Evolutionary conservation across 2,888 invertebrate species (phyloP), one percentile per base, ranked within the genome.

Genomic region (Monochamus alternatus): DNA sequence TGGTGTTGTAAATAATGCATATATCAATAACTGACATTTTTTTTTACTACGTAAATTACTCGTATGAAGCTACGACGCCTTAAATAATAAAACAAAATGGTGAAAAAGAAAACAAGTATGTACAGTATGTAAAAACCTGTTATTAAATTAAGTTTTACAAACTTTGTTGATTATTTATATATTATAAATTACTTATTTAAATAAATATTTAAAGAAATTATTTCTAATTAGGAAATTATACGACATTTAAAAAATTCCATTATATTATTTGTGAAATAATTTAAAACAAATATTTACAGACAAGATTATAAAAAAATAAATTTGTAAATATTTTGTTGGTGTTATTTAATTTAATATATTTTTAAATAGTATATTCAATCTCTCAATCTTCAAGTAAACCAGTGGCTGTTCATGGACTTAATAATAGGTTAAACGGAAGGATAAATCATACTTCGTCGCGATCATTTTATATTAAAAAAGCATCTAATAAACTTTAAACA

Each of bases 21-120:
- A 10, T 52, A 14, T 52, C 52, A 14, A 52, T 14, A 52, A 14
- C 52, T 14, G 52, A 52, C 38, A 38, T 1, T 7, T 7, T 38
- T 38, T 38, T 38, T 38, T 38, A 38, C 38, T 38, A 38, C 7
- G 38, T 38, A 38, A 38, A 38, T 38, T 38, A 63, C 12, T 38
- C 38, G 12, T 3, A 60, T 38, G 38, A 38, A 38, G 38, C 38
- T 2, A 7, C 7, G 38, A 38, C 38, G 38, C 7, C 38, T 38
- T 7, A 7, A 38, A 38, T 7, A 38, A 38, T 22, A 1, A 38
- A 38, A 5, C 38, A 4, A 38, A 38, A 31, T 30, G 62, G 70
- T 62, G 51, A 47, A 70, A 69, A 70, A 70, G 70, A 62, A 70
- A 70, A 70, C 62, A 70, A 60, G 60, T 70, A 62, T 55, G 43